Evolutionary conservation across 2,888 invertebrate genomes (phyloP), one percentile per base, ranked within the genome.

Genomic region (Drymonia ruficornis): DNA sequence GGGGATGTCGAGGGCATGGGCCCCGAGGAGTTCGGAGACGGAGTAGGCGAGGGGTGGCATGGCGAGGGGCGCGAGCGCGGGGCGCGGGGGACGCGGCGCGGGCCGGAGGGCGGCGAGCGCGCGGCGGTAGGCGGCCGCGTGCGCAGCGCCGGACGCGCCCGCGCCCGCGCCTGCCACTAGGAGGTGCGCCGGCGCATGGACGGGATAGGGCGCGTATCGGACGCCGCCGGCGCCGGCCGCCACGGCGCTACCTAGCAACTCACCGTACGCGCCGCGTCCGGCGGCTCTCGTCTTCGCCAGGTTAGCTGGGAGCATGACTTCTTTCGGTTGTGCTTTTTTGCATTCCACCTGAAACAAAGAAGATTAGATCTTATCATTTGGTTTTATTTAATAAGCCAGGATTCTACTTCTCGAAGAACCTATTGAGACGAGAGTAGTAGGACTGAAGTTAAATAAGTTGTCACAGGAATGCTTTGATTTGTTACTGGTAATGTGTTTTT

Each of bases 281-380:
- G 98, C 97, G 89, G 98, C 98, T 90, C 98, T 96, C 93, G 98
- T 98, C 95, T 98, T 98, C 84, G 98, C 98, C 94, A 98, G 94
- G 93, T 98, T 98, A 78, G 98, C 97, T 81, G 99, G 99, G 86
- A 99, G 96, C 99, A 99, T 99, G 82, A 99, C 99, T 95, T 99
- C 99, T 95, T 99, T 99, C 69, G 99, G 99, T 94, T 99, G 99
- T 85, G 99, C 99, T 94, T 99, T 99, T 96, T 99, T 99, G 95
- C 99, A 99, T 95, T 99, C 99, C 94, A 99, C 99, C 99, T 99
- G 94, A 43, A 91, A 91, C 84, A 86, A 89, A 44, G 46, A 46
- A 31, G 53, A 50, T 36, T 13, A 9, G 18, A 19, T 18, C 12
- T 42, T 1, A 12, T 18, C 9, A 19, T 19, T 42, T 18, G 7